These are phyloP conservation scores for Siniperca chuatsi DNA, from an alignment of 2,113 vertebrate species.

Conservation along the genomic window DNA sequence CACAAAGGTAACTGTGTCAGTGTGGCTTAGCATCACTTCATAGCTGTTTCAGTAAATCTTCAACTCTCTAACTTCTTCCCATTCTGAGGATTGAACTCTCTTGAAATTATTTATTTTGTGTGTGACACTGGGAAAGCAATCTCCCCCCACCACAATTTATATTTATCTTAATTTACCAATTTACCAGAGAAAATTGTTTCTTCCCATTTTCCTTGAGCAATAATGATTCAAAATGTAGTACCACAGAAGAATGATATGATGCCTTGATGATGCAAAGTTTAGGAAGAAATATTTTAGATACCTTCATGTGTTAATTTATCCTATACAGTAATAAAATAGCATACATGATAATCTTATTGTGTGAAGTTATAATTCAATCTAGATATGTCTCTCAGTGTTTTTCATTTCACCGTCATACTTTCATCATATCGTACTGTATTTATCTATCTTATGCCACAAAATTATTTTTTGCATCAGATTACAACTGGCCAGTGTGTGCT, in stretches of 20 bases:
- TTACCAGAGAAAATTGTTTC: conserved; percentile 28
- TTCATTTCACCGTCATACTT: conserved; percentile 22
- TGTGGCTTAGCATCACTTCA: conserved; percentile 19
- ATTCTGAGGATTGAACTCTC: conserved; percentile 17
- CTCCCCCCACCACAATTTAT: conserved; percentile 38
- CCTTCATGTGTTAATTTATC: background rate
- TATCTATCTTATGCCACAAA: background rate
- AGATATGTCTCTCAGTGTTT: background rate
- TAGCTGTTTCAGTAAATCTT: conserved; percentile 31
- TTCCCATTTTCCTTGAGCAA: conserved; percentile 28
- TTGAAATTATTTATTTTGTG: conserved; percentile 32
- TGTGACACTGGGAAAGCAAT: conserved; percentile 44
- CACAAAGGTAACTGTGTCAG: background rate
- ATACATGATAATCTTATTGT: background rate
- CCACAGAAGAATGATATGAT: background rate
- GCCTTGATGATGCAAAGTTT: background rate
- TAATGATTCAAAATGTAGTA: conserved; percentile 23
- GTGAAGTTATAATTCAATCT: background rate
- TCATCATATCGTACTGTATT: background rate
- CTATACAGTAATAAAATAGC: background rate
- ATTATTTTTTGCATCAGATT: conserved; percentile 34
- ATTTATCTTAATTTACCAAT: conserved; percentile 66
- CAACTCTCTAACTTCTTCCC: conserved; percentile 18
- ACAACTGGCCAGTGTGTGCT: background rate
- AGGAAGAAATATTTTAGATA: conserved; percentile 15